phyloP scores from a whole-genome alignment of 2,797 vertebrate genomes.

The Thalassophryne amazonica region DNA sequence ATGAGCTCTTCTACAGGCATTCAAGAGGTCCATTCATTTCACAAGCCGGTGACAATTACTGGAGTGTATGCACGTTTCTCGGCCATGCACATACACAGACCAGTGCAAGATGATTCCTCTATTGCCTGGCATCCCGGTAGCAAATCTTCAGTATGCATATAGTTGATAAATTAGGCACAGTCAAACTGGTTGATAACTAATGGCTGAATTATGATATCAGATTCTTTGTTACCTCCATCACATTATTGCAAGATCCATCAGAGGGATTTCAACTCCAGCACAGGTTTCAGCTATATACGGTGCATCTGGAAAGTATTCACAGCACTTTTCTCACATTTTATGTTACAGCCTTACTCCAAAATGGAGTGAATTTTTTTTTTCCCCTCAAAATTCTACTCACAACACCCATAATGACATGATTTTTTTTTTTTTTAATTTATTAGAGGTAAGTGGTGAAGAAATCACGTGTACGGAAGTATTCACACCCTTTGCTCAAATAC shows the following conservation, averaged over 20 bases:
- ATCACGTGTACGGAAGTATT: no score
- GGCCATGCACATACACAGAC: slow-evolving; percentile 27
- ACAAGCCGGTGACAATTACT: slow-evolving; percentile 38
- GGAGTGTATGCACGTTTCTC: slow-evolving; percentile 36
- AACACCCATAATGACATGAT: no score
- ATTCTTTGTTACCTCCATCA: not conserved
- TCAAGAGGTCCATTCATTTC: slow-evolving; percentile 40
- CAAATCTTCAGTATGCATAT: not conserved
- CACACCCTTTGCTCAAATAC: no score
- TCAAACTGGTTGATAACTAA: slow-evolving; percentile 5
- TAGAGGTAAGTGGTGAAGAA: no score
- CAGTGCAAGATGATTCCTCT: slow-evolving; percentile 11
- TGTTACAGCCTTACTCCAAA: no score
- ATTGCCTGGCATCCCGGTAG: slow-evolving; percentile 2
- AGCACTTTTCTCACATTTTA: no score
- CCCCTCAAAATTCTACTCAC: no score
- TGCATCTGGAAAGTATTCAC: no score
- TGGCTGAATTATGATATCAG: not conserved
- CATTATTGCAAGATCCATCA: not conserved
- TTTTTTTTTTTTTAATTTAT: no score
- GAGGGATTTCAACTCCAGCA: not conserved
- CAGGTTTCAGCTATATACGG: not conserved
- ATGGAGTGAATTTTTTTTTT: no score
- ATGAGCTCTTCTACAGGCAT: slow-evolving; percentile 36
- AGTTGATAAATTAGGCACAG: slow-evolving; percentile 24